Conservation (phyloP, 2,113 vertebrate genomes). For the Tonatia bakeri region DNA sequence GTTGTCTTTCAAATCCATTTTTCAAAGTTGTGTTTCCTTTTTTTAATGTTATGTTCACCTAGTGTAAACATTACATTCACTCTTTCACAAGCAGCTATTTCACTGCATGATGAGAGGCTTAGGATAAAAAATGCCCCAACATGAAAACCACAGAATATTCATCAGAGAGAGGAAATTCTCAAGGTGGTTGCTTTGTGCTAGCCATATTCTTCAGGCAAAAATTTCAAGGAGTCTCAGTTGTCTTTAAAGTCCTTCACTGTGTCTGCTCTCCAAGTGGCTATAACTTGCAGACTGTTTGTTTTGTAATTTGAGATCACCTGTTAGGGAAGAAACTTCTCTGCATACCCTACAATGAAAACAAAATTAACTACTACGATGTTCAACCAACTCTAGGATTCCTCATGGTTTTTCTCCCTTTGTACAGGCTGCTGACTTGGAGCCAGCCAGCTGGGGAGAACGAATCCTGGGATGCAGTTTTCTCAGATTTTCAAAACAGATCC, state of each 20-base stretch:
- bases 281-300: background rate
- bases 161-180: background rate
- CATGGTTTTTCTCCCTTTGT: background rate
- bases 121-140: background rate
- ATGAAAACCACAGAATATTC: background rate
- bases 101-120: background rate
- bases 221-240: background rate
- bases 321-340: too few species aligned
- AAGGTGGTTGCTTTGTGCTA: background rate
- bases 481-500: background rate
- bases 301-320: constrained; percentile 7
- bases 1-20: constrained; percentile 23
- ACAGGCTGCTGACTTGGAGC: background rate
- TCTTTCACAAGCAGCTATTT: background rate
- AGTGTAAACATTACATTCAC: background rate
- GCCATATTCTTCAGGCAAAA: background rate
- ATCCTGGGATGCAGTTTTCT: background rate
- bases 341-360: background rate
- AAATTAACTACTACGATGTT: constrained; percentile 31
- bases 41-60: background rate
- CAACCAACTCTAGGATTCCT: background rate
- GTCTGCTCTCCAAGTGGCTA: background rate
- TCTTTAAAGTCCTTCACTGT: background rate
- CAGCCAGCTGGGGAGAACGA: background rate
- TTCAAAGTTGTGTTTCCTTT: background rate